These are phyloP conservation scores for Phocides pigmalion DNA, from an alignment of 1,140 invertebrate species.

Conservation along the genomic window DNA sequence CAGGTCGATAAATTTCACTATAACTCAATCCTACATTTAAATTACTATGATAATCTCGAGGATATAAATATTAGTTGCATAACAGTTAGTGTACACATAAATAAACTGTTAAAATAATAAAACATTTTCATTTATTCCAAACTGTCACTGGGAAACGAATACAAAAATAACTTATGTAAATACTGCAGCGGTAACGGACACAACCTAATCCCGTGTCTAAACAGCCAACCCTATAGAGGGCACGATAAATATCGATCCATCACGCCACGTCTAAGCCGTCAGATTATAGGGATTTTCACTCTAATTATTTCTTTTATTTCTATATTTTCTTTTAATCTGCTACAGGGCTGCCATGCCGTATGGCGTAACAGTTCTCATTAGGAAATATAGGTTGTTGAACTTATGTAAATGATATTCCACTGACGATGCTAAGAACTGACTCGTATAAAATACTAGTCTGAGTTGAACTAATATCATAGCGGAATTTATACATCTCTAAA, in stretches of 20 bases:
- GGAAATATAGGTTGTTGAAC: slow-evolving; percentile 12
- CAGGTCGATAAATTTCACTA: too few relatives aligned
- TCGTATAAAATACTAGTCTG: too few relatives aligned
- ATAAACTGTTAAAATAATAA: too few relatives aligned
- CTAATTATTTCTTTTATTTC: slow-evolving; percentile 29
- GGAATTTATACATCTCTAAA: too few relatives aligned
- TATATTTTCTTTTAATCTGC: slow-evolving; percentile 24
- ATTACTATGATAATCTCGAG: too few relatives aligned
- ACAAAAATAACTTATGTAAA: too few relatives aligned
- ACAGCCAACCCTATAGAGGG: slow-evolving; percentile 35
- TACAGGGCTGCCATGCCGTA: slow-evolving; percentile 12
- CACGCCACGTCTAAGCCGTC: slow-evolving; percentile 27
- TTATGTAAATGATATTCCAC: background rate
- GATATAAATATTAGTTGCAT: too few relatives aligned
- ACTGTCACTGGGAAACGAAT: too few relatives aligned
- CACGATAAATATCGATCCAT: slow-evolving; percentile 47
- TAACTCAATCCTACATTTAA: too few relatives aligned
- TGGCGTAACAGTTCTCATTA: slow-evolving; percentile 1
- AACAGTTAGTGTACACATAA: too few relatives aligned
- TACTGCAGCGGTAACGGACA: background rate
- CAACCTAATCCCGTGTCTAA: slow-evolving; percentile 7
- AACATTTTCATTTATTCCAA: too few relatives aligned
- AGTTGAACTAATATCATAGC: too few relatives aligned
- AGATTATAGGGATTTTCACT: slow-evolving; percentile 27
- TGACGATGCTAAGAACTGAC: background rate